A percentile compares a stretch with the other conserved stretches of the same genome.
These are phyloP conservation scores for Molossus alvarezi DNA, from an alignment of 2,797 vertebrate genomes.

Conservation along the genomic window DNA sequence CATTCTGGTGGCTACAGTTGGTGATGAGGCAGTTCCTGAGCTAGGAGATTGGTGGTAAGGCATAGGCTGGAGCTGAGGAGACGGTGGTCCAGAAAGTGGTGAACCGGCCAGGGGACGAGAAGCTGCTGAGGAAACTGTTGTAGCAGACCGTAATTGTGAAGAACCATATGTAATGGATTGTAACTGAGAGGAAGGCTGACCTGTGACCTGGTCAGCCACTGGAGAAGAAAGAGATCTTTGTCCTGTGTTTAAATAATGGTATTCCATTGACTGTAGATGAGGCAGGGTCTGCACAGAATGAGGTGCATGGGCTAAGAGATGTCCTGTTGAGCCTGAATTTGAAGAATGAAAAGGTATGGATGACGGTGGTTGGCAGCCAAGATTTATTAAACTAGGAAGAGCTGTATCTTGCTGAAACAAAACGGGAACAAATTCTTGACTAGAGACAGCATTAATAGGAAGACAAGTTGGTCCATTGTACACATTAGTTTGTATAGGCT, in stretches of 20 bases:
- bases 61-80: conserved; percentile 95
- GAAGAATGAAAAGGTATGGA: conserved; percentile 93
- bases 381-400: conserved; percentile 93
- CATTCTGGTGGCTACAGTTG: conserved; percentile 93
- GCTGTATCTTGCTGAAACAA: conserved; percentile 93
- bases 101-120: conserved; percentile 93
- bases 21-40: conserved; percentile 90
- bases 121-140: conserved; percentile 94
- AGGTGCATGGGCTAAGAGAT: conserved; percentile 92
- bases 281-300: conserved; percentile 90
- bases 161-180: conserved; percentile 94
- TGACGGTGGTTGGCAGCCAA: conserved; percentile 92
- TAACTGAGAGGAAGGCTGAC: conserved; percentile 93
- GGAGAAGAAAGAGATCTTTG: conserved; percentile 92
- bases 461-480: conserved; percentile 96
- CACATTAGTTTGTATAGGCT: conserved; percentile 93
- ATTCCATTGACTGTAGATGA: conserved; percentile 94
- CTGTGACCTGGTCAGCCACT: conserved; percentile 89
- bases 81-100: conserved; percentile 96
- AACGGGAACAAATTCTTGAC: conserved; percentile 95
- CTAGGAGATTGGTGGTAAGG: conserved; percentile 96
- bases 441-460: conserved; percentile 91
- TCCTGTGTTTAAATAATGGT: conserved; percentile 92
- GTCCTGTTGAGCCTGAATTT: conserved; percentile 91
- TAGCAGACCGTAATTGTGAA: conserved; percentile 93